Evolutionary conservation across 2,888 invertebrate species (phyloP).

Genomic region (Drosophila percnosoma): DNA sequence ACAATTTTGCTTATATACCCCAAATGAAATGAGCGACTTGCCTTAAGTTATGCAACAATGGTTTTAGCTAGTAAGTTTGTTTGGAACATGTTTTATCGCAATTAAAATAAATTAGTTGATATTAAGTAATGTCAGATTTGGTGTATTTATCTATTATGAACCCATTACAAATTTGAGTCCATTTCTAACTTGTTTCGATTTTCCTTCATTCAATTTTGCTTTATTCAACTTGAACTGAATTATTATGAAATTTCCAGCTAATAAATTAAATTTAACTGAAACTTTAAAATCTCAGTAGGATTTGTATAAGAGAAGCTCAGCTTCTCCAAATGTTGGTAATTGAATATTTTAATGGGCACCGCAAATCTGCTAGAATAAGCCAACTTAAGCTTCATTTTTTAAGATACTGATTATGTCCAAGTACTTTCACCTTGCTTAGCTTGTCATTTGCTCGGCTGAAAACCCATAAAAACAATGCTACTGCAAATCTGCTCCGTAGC

Average conservation of each 20-base stretch:
- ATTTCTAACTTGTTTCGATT: background rate
- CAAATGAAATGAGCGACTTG: background rate
- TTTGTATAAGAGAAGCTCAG: background rate
- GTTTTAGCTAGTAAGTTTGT: background rate
- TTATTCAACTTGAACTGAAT: background rate
- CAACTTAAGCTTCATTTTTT: constrained; percentile 27
- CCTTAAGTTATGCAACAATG: background rate
- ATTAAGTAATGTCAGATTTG: background rate
- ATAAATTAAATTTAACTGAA: background rate
- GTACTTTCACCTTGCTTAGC: constrained; percentile 21
- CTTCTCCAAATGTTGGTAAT: constrained; percentile 2
- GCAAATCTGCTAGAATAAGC: constrained; percentile 24
- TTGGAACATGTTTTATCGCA: background rate
- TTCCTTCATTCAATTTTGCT: background rate
- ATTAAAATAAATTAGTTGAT: background rate
- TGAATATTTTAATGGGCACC: constrained; percentile 5
- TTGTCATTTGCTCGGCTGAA: constrained; percentile 14
- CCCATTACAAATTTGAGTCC: background rate
- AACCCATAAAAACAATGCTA: constrained; percentile 27
- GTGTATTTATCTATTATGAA: background rate
- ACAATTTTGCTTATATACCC: background rate
- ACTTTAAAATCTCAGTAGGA: background rate
- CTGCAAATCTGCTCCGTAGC: constrained; percentile 36
- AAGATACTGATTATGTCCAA: constrained; percentile 10
- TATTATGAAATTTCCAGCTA: too few species aligned